These are phyloP conservation scores for Phocides pigmalion DNA, from an alignment of 1,140 invertebrate species.

Conservation along the genomic window DNA sequence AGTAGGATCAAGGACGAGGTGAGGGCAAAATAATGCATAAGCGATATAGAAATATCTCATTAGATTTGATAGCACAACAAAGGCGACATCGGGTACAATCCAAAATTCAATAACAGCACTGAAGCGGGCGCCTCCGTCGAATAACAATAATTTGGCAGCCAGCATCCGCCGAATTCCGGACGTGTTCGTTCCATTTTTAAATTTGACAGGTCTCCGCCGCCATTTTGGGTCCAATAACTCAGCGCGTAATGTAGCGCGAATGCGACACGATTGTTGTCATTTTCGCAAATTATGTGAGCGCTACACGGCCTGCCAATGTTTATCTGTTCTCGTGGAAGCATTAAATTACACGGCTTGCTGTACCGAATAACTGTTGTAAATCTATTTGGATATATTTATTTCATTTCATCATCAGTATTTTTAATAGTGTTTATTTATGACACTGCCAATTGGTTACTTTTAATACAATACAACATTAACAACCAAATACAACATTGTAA, in stretches of 20 bases:
- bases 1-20: neutral
- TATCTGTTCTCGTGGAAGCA: conserved; percentile 65
- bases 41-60: conserved; percentile 42
- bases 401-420: no score
- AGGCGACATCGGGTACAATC: conserved; percentile 64
- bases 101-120: conserved; percentile 77
- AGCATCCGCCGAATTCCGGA: conserved; percentile 73
- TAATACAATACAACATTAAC: no score
- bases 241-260: conserved; percentile 68
- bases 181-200: conserved; percentile 79
- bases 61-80: conserved; percentile 70
- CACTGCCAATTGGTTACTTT: no score
- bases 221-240: conserved; percentile 70
- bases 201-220: conserved; percentile 74
- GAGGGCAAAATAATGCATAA: conserved; percentile 25
- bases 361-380: conserved; percentile 24
- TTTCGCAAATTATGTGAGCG: conserved; percentile 71
- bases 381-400: conserved; percentile 13
- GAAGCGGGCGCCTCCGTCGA: conserved; percentile 59
- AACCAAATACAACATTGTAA: no score
- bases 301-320: conserved; percentile 67
- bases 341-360: conserved; percentile 54
- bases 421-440: no score
- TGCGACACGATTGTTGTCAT: conserved; percentile 72
- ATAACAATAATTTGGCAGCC: conserved; percentile 81